A percentile compares a stretch with the other conserved stretches of the same genome.
phyloP scores from a whole-genome alignment of 92 coral and sea anemone species.

The Scolanthus callimorphus region DNA sequence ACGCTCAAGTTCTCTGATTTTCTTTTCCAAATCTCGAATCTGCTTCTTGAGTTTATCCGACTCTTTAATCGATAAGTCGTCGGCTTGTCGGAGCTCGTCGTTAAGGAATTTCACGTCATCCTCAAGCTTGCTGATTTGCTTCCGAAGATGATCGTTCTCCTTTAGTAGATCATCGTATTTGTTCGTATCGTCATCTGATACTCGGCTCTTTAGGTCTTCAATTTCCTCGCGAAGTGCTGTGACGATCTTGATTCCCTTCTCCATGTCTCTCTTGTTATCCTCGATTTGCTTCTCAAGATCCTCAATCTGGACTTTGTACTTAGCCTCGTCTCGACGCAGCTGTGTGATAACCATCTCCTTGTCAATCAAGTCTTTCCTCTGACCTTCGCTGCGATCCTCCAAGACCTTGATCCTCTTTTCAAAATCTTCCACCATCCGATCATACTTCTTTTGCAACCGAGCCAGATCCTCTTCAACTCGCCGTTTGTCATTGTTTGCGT shows the following conservation, averaged over 20 bases:
- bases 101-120: slow-evolving; percentile 53
- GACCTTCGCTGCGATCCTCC: slow-evolving; percentile 56
- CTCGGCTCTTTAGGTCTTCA: not conserved
- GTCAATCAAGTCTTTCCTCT: slow-evolving; percentile 56
- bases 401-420: slow-evolving; percentile 40
- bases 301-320: slow-evolving; percentile 25
- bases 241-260: not conserved
- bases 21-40: slow-evolving; percentile 40
- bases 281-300: slow-evolving; percentile 37
- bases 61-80: slow-evolving; percentile 50
- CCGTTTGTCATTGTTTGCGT: slow-evolving; percentile 29
- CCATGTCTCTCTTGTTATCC: slow-evolving; percentile 3
- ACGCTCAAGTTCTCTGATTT: slow-evolving; percentile 60
- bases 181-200: not conserved
- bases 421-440: slow-evolving; percentile 35
- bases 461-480: slow-evolving; percentile 17
- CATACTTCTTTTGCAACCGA: slow-evolving; percentile 14
- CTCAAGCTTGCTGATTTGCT: slow-evolving; percentile 59
- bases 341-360: slow-evolving; percentile 50
- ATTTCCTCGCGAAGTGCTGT: not conserved
- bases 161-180: slow-evolving; percentile 45
- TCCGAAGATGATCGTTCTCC: slow-evolving; percentile 58
- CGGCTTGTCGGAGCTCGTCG: slow-evolving; percentile 54
- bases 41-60: slow-evolving; percentile 49
- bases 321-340: slow-evolving; percentile 38